Percentiles rank a stretch among this genome's conserved stretches.
These are phyloP conservation scores for Aix galericulata DNA, from an alignment of 2,113 vertebrate species.

Conservation along the genomic window DNA sequence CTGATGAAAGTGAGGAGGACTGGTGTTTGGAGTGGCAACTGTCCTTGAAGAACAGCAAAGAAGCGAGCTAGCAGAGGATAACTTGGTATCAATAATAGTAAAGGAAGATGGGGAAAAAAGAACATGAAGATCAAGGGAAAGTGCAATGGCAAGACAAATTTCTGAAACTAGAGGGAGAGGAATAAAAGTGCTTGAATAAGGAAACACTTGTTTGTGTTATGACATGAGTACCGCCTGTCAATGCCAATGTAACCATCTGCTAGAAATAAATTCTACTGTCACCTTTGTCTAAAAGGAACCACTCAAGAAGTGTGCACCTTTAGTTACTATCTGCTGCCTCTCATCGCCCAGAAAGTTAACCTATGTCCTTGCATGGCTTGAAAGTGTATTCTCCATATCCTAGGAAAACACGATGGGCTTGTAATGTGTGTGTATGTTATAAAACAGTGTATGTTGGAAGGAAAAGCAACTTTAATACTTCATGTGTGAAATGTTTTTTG, in stretches of 20 bases:
- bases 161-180: neutral
- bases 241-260: neutral
- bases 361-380: neutral
- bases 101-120: neutral
- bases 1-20: neutral
- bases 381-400: neutral
- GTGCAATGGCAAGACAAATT: neutral
- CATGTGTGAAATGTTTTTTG: neutral
- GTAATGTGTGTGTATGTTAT: neutral
- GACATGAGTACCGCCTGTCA: no score
- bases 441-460: fast-evolving
- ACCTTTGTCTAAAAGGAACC: neutral
- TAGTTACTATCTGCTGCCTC: no score
- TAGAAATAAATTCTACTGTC: neutral
- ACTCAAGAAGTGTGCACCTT: neutral
- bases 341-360: no score
- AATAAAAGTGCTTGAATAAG: neutral
- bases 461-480: neutral
- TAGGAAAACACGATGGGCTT: neutral
- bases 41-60: neutral
- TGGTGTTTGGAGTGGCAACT: neutral
- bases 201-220: neutral
- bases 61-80: neutral
- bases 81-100: neutral
- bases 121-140: neutral